Conservation (phyloP, 1,140 invertebrate species). For the Camponotus floridanus region DNA sequence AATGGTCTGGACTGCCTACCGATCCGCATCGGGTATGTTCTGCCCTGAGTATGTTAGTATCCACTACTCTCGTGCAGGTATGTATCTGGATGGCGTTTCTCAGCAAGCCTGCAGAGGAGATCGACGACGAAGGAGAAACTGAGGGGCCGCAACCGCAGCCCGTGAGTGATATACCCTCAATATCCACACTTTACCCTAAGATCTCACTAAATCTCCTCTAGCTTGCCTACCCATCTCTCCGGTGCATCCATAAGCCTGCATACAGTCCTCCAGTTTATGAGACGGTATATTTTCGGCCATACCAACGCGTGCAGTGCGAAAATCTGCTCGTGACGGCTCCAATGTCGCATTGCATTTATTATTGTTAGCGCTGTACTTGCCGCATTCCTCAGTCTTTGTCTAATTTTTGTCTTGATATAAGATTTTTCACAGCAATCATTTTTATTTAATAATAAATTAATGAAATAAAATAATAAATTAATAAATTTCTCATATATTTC, state of each 20-base stretch:
- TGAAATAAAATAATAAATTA: neutral
- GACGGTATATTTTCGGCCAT: slow-evolving; percentile 68
- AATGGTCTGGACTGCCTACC: slow-evolving; percentile 66
- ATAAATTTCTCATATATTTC: too few species aligned
- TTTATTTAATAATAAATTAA: neutral
- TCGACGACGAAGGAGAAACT: slow-evolving; percentile 24
- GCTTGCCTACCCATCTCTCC: slow-evolving; percentile 71
- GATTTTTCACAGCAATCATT: neutral
- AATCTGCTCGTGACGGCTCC: neutral
- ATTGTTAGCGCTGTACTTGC: neutral
- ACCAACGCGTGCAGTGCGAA: slow-evolving; percentile 14
- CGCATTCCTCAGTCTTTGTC: too few species aligned
- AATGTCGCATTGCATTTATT: slow-evolving; percentile 15
- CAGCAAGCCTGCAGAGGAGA: slow-evolving; percentile 54
- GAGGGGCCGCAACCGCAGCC: slow-evolving; percentile 74
- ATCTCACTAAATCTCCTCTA: slow-evolving; percentile 82
- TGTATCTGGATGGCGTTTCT: slow-evolving; percentile 69
- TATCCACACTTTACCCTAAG: slow-evolving; percentile 83
- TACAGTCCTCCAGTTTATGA: slow-evolving; percentile 71
- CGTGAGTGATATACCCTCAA: slow-evolving; percentile 84
- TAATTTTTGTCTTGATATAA: neutral
- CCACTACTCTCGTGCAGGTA: slow-evolving; percentile 59
- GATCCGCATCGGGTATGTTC: slow-evolving; percentile 46
- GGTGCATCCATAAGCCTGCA: slow-evolving; percentile 66
- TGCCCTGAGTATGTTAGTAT: slow-evolving; percentile 17